Evolutionary conservation across 2,797 vertebrate species (phyloP), one percentile per base, ranked within the genome.

Genomic region (Aphelocoma californica): DNA sequence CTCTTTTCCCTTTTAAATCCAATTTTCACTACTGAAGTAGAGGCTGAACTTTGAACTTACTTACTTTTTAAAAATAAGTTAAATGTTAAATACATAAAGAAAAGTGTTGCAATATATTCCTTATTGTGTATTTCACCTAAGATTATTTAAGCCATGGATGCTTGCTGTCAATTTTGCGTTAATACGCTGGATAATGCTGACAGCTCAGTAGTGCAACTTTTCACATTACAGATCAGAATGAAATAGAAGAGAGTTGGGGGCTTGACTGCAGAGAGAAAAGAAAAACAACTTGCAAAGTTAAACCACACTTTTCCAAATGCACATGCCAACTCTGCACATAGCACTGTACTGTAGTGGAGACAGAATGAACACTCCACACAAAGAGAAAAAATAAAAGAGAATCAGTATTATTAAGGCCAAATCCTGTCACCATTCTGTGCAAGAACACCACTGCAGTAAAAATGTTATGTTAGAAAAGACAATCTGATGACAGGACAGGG

Each of bases 161-260:
- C 61, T 75, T 88, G 51, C 18, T 74, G 74, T 78, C 79, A 93
- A 92, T 88, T 89, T 94, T 83, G 56, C 83, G 95, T 96, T 93
- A 91, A 83, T 42, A 94, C 66, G 93, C 90, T 50, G 29, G 87
- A 92, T 66, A 92, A 93, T 14, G 38, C 84, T 92, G 90, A 96
- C 86, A 97, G 89, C 87, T 97, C 97, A 96, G 93, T 96, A 97
- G 94, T 88, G 97, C 94, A 97, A 97, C 94, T 95, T 93, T 98
- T 98, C 98, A 98, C 97, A 98, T 98, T 97, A 78, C 61, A 91
- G 51, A 81, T 96, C 94, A 96, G 81, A 70, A 88, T 36, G 79
- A 96, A 95, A 92, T 4, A 83, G 74, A 94, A 97, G 51, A 65
- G 92, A 92, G 96, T 32, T 82, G 80, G 92, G 71, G 61, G 18